Evolutionary conservation across 92 coral and sea anemone genomes (phyloP).

Genomic region (Umimayanthus chanpuru): DNA sequence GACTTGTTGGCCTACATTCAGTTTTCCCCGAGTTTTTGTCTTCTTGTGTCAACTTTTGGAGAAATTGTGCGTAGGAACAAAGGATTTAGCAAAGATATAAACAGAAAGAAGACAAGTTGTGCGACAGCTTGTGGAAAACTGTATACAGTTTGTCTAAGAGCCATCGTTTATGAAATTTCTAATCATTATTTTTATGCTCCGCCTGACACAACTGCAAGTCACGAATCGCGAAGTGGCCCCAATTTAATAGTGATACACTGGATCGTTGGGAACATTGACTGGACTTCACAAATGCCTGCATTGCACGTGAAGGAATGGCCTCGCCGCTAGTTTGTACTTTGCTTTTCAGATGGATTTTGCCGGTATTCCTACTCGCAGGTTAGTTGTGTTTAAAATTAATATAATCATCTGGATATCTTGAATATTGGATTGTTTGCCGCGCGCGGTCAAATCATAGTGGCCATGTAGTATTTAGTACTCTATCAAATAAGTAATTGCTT

Average conservation of each 20-base stretch:
- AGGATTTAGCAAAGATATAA: background rate
- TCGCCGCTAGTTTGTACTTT: slow-evolving; percentile 84
- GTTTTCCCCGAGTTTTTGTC: too few species aligned
- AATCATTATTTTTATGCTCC: background rate
- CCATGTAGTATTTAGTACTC: background rate
- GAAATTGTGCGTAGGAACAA: too few species aligned
- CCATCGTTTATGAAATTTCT: background rate
- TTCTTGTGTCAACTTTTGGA: too few species aligned
- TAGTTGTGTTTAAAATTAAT: slow-evolving; percentile 35
- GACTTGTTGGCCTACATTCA: too few species aligned
- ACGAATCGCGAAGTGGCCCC: too few species aligned
- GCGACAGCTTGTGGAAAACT: background rate
- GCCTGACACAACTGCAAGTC: background rate
- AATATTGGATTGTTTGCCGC: background rate
- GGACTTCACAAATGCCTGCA: slow-evolving; percentile 34
- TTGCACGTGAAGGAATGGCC: slow-evolving; percentile 67
- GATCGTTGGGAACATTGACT: background rate
- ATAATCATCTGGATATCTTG: background rate
- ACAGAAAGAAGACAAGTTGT: background rate
- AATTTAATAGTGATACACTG: too few species aligned
- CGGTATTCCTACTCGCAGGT: slow-evolving; percentile 89
- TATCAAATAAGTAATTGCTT: background rate
- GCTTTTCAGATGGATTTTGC: slow-evolving; percentile 86
- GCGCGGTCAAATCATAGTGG: background rate
- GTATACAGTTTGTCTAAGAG: background rate